Evolutionary conservation across 64 coral and sea anemone genomes (phyloP).

Genomic region (Astreopora myriophthalma): DNA sequence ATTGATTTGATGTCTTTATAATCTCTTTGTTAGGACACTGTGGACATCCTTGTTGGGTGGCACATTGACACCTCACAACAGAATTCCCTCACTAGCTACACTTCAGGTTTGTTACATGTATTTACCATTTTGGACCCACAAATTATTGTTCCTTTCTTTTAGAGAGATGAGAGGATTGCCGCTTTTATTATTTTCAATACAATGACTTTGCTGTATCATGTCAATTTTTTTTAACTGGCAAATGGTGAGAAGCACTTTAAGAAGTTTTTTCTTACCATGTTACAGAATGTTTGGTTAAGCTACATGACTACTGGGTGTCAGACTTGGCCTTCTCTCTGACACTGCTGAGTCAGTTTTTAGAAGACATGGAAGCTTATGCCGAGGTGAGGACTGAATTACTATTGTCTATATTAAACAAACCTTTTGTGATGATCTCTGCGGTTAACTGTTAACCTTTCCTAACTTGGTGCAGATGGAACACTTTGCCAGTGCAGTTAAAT

Average conservation of each 20-base stretch:
- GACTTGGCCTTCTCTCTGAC: constrained; percentile 97
- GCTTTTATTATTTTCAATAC: too few relatives aligned
- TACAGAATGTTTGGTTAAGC: constrained; percentile 93
- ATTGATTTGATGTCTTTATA: background rate
- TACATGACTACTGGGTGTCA: constrained; percentile 97
- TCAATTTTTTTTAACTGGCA: background rate
- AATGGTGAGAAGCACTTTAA: background rate
- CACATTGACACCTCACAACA: constrained; percentile 97
- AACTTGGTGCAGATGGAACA: background rate
- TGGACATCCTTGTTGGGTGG: constrained; percentile 99
- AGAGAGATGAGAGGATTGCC: too few relatives aligned
- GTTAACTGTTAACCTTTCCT: background rate
- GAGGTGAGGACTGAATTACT: constrained; percentile 65
- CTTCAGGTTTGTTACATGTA: constrained; percentile 87
- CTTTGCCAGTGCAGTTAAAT: background rate
- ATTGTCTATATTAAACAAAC: background rate
- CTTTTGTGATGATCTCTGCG: too few relatives aligned
- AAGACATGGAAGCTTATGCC: constrained; percentile 99
- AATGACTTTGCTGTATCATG: too few relatives aligned
- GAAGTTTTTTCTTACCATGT: background rate
- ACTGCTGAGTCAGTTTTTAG: constrained; percentile 90
- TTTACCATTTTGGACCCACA: background rate
- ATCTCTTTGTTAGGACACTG: constrained; percentile 77
- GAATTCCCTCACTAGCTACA: constrained; percentile 73
- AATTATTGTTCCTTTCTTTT: background rate